phyloP scores from a whole-genome alignment of 2,888 invertebrate species.

The Metalampra italica region DNA sequence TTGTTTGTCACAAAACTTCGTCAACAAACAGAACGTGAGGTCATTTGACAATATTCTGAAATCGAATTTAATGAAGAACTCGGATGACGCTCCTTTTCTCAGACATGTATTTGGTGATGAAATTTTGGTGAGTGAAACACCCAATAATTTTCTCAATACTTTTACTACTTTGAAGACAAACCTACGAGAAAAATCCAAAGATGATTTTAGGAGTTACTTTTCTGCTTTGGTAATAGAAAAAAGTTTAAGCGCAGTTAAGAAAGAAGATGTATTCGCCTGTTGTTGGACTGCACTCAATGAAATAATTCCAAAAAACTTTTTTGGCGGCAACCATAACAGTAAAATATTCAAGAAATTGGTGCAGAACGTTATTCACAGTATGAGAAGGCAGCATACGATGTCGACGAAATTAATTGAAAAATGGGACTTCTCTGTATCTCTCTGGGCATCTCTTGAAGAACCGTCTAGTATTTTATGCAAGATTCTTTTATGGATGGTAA shows the following conservation, averaged over 20 bases:
- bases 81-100: slow-evolving; percentile 24
- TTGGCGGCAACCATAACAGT: slow-evolving; percentile 47
- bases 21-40: slow-evolving; percentile 63
- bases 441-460: slow-evolving; percentile 36
- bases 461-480: slow-evolving; percentile 28
- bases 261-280: slow-evolving; percentile 39
- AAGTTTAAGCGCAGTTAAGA: slow-evolving; percentile 35
- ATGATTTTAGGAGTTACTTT: slow-evolving; percentile 48
- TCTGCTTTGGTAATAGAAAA: slow-evolving; percentile 23
- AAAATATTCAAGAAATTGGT: slow-evolving; percentile 50
- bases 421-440: slow-evolving; percentile 45
- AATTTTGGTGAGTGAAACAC: slow-evolving; percentile 29
- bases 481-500: slow-evolving; percentile 48
- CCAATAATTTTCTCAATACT: slow-evolving; percentile 30
- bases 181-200: slow-evolving; percentile 32
- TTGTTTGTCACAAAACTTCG: slow-evolving; percentile 56
- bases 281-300: slow-evolving; percentile 41
- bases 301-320: slow-evolving; percentile 51
- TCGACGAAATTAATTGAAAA: slow-evolving; percentile 33
- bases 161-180: slow-evolving; percentile 40
- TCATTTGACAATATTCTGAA: slow-evolving; percentile 51
- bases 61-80: slow-evolving; percentile 35
- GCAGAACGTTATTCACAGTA: slow-evolving; percentile 45
- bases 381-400: slow-evolving; percentile 57
- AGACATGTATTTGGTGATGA: slow-evolving; percentile 34